Conservation (phyloP, 1,140 invertebrate species). For the Radopholus similis region DNA sequence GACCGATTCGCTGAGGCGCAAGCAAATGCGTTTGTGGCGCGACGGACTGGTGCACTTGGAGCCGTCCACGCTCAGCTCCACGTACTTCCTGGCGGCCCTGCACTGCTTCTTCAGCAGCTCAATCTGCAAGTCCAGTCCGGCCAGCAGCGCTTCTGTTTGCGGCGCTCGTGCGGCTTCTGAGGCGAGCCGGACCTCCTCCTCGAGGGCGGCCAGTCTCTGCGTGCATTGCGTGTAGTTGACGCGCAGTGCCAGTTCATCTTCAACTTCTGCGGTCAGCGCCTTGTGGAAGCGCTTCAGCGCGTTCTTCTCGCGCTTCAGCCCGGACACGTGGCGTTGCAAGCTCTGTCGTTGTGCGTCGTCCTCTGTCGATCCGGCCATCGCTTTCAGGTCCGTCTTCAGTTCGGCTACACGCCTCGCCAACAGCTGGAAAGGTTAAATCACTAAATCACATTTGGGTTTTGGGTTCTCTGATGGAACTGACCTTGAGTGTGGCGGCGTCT, state of each 20-base stretch:
- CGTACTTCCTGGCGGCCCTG: conserved; percentile 13
- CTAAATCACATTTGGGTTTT: neutral
- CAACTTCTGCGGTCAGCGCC: conserved; percentile 19
- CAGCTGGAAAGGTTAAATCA: conserved; percentile 1
- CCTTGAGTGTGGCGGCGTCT: conserved; percentile 17
- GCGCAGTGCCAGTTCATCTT: conserved; percentile 25
- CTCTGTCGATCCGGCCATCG: neutral
- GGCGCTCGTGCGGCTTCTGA: neutral
- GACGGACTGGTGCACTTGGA: conserved; percentile 5
- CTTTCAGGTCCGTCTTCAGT: conserved; percentile 5
- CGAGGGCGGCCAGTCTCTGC: conserved; percentile 6
- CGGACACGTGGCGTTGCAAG: neutral
- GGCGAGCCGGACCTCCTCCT: conserved; percentile 17
- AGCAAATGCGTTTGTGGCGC: conserved; percentile 10
- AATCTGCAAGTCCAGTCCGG: conserved; percentile 21
- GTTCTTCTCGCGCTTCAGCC: conserved; percentile 23
- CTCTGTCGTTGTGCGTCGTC: neutral
- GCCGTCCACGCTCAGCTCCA: conserved; percentile 32
- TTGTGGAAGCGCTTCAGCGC: conserved; percentile 15
- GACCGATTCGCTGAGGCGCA: conserved; percentile 27
- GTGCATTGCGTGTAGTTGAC: conserved; percentile 29
- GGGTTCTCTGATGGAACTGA: neutral
- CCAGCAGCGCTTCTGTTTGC: conserved; percentile 1
- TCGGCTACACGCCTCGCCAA: conserved; percentile 10
- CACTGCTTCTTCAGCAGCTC: conserved; percentile 36